Evolutionary conservation across 2,113 vertebrate genomes (phyloP).

Genomic region (Atlantisia rogersi): DNA sequence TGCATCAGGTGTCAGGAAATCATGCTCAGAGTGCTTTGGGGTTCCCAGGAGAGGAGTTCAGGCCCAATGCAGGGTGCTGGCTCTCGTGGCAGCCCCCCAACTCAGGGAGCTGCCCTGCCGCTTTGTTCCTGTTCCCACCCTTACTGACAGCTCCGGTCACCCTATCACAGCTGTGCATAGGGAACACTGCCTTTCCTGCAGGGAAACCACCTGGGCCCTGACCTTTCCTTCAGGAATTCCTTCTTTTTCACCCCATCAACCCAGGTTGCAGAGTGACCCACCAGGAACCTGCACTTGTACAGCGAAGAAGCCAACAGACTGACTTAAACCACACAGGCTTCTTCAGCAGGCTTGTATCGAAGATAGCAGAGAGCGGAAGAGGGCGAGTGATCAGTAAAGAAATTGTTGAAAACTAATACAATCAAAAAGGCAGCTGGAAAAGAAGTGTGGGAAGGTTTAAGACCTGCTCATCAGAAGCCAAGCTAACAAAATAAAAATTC

Average conservation of each 20-base stretch:
- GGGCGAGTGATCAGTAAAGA: neutral
- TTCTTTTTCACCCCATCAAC: neutral
- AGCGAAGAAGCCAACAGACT: neutral
- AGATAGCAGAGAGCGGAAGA: neutral
- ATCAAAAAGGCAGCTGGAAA: neutral
- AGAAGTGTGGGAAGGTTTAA: neutral
- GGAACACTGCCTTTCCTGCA: fast-evolving
- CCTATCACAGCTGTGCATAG: neutral
- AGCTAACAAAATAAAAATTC: neutral
- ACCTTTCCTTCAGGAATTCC: neutral
- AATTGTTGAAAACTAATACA: neutral
- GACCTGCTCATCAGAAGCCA: neutral
- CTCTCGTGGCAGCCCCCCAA: neutral
- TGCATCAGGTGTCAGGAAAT: neutral
- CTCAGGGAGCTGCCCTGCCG: neutral
- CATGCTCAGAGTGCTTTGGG: neutral
- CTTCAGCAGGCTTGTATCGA: neutral
- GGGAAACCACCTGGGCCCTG: no score
- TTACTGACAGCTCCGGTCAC: neutral
- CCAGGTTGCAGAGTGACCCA: fast-evolving
- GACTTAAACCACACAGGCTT: neutral
- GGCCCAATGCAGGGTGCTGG: neutral
- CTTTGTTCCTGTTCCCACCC: neutral
- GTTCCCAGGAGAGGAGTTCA: neutral
- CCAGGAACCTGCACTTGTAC: neutral